Conservation (phyloP, 1,140 invertebrate species). For the Adoxophyes honmai region DNA sequence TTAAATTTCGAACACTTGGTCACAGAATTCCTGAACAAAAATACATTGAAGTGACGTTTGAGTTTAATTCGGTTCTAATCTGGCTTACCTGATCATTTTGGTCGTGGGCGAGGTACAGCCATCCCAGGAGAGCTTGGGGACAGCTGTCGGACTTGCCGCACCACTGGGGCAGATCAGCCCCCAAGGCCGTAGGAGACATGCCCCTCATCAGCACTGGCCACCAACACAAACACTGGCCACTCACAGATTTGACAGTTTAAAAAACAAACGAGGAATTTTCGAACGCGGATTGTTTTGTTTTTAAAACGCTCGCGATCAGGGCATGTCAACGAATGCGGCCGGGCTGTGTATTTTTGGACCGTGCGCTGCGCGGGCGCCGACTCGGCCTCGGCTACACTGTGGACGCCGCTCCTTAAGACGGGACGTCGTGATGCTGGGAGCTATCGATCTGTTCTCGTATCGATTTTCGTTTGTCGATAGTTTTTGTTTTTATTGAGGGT, state of each 20-base stretch:
- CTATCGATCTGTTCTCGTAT: neutral
- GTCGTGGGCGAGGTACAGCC: constrained; percentile 61
- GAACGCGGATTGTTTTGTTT: constrained; percentile 22
- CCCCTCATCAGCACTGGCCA: constrained; percentile 39
- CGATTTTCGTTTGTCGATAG: constrained; percentile 27
- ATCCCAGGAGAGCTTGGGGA: constrained; percentile 57
- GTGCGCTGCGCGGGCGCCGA: constrained; percentile 57
- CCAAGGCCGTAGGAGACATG: constrained; percentile 64
- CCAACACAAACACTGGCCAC: constrained; percentile 19
- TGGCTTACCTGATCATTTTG: constrained; percentile 62
- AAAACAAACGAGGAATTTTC: constrained; percentile 17
- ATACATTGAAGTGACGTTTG: constrained; percentile 7
- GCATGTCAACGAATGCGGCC: constrained; percentile 41
- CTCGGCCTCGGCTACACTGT: constrained; percentile 37
- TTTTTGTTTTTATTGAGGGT: neutral
- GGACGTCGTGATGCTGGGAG: constrained; percentile 44
- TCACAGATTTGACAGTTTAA: neutral
- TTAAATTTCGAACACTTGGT: too few species aligned
- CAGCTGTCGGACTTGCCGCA: constrained; percentile 57
- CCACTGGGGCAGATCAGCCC: constrained; percentile 61
- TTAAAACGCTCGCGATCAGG: constrained; percentile 25
- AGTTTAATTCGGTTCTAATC: constrained; percentile 15
- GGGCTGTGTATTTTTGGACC: constrained; percentile 64
- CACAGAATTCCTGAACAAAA: constrained; percentile 6
- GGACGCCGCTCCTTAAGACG: constrained; percentile 68